These are phyloP conservation scores for Hydrozoanthus gracilis DNA, from an alignment of 92 coral and sea anemone genomes.

Conservation along the genomic window DNA sequence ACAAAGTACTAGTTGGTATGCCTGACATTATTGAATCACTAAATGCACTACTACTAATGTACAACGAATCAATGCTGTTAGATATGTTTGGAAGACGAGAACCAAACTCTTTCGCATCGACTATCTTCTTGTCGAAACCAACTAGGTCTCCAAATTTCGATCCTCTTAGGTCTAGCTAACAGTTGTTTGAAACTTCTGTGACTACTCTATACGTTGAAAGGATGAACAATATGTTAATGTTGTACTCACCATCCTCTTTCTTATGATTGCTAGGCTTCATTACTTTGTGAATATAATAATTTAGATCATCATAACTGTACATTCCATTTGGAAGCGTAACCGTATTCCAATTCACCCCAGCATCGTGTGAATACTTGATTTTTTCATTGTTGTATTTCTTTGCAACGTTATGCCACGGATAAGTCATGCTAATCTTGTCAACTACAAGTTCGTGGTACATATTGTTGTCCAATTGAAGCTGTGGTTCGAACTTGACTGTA, in stretches of 20 bases:
- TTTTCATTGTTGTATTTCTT: constrained; percentile 5
- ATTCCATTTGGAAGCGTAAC: no score
- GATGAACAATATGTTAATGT: not conserved
- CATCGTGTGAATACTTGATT: not conserved
- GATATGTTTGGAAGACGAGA: no score
- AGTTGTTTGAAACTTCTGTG: not conserved
- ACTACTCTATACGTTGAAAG: constrained; percentile 11
- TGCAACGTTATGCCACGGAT: not conserved
- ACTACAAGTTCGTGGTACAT: constrained; percentile 35
- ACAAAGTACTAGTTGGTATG: no score
- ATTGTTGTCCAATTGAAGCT: not conserved
- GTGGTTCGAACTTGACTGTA: not conserved
- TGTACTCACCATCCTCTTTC: not conserved
- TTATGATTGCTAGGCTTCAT: not conserved
- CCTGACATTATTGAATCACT: no score
- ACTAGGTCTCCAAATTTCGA: constrained; percentile 7
- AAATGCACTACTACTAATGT: no score
- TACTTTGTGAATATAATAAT: constrained; percentile 7
- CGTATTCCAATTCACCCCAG: no score
- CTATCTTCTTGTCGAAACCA: constrained; percentile 33
- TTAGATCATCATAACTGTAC: not conserved
- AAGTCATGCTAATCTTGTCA: constrained; percentile 44
- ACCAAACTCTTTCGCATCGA: no score
- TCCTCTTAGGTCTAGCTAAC: constrained; percentile 16
- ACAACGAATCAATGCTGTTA: no score